Conservation (phyloP, 2,888 invertebrate species). For the Philaethria dido region DNA sequence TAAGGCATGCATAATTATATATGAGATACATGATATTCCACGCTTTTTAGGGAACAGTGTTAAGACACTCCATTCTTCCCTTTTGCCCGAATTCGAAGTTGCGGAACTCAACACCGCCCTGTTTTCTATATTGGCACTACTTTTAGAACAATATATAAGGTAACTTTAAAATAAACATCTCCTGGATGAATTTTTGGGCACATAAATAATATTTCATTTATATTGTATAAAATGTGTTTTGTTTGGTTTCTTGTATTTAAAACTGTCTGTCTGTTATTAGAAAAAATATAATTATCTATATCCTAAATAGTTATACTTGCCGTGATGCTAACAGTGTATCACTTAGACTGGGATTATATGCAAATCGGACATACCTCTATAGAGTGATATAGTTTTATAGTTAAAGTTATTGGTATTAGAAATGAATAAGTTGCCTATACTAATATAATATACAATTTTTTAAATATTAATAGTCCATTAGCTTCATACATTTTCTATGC, state of each 20-base stretch:
- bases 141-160: conserved; percentile 6
- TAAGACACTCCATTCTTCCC: too few relatives aligned
- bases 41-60: too few relatives aligned
- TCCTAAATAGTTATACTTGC: conserved; percentile 26
- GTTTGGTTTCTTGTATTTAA: conserved; percentile 1
- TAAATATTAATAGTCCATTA: too few relatives aligned
- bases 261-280: conserved; percentile 18
- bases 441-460: too few relatives aligned
- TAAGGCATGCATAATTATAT: conserved; percentile 17
- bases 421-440: too few relatives aligned
- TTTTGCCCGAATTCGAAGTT: too few relatives aligned
- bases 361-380: conserved; percentile 1
- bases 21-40: not conserved
- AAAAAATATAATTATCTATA: conserved; percentile 33
- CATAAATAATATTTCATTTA: not conserved
- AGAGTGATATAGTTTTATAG: too few relatives aligned
- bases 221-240: conserved; percentile 2
- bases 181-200: conserved; percentile 8
- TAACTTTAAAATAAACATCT: conserved; percentile 20
- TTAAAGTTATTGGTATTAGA: too few relatives aligned
- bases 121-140: conserved; percentile 17
- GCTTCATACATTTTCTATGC: too few relatives aligned
- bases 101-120: too few relatives aligned
- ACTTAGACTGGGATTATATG: conserved; percentile 25
- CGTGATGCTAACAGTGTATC: conserved; percentile 14